phyloP scores from a whole-genome alignment of 2,113 vertebrate genomes.

The Heterotis niloticus region DNA sequence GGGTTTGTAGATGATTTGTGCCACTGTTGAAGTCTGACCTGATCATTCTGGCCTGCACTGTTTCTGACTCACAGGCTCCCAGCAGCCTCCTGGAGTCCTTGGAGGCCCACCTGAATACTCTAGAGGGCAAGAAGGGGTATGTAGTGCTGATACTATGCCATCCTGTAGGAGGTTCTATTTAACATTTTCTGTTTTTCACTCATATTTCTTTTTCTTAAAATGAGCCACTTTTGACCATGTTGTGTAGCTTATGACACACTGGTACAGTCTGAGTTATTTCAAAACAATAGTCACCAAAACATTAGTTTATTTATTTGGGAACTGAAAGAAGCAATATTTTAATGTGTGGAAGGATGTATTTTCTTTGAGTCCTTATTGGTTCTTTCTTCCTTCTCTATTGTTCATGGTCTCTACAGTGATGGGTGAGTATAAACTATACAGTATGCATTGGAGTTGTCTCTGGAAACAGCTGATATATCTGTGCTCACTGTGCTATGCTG shows the following conservation, averaged over 20 bases:
- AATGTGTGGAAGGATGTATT: background rate
- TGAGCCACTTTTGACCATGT: no score
- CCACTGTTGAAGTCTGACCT: background rate
- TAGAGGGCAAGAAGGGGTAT: constrained; percentile 83
- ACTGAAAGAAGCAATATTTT: background rate
- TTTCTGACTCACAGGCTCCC: constrained; percentile 72
- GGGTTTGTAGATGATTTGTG: background rate
- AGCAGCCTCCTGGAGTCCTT: constrained; percentile 98
- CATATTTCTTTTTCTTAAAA: no score
- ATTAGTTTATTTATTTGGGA: no score
- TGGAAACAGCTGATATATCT: constrained; percentile 35
- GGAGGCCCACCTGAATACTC: constrained; percentile 93
- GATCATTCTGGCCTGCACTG: constrained; percentile 1
- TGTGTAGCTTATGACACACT: no score
- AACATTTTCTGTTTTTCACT: background rate
- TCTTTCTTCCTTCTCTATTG: constrained; percentile 39
- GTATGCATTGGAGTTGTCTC: background rate
- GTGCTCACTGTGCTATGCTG: background rate
- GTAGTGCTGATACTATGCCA: background rate
- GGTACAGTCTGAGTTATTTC: no score
- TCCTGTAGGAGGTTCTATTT: background rate
- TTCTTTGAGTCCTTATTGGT: constrained; percentile 50
- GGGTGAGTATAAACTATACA: constrained; percentile 60
- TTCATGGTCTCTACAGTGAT: constrained; percentile 65
- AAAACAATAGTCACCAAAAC: no score